A percentile compares a stretch with the other conserved stretches of the same genome.
phyloP scores from a whole-genome alignment of 1,140 invertebrate genomes.

The Catajapyx aquilonaris region DNA sequence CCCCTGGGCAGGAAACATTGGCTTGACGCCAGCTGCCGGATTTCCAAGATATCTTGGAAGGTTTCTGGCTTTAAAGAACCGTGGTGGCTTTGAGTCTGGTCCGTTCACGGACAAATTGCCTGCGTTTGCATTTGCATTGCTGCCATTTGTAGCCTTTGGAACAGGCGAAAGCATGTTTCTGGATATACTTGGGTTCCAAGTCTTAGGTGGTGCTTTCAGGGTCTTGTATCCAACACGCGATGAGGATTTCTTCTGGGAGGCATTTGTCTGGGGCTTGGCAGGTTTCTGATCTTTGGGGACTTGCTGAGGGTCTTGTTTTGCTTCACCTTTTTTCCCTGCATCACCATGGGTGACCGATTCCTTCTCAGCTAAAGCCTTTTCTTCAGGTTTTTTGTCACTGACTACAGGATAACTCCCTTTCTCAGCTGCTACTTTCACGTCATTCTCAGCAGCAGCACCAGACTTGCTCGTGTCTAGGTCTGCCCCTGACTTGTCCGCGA shows the following conservation, averaged over 20 bases:
- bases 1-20: slow-evolving; percentile 28
- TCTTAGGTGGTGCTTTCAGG: slow-evolving; percentile 28
- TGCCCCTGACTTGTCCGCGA: no score
- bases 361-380: neutral
- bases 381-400: neutral
- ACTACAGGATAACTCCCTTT: neutral
- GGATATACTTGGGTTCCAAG: slow-evolving; percentile 33
- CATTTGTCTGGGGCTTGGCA: no score
- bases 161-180: slow-evolving; percentile 22
- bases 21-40: slow-evolving; percentile 34
- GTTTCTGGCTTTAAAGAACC: slow-evolving; percentile 35
- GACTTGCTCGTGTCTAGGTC: no score
- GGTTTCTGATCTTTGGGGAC: no score
- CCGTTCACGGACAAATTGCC: slow-evolving; percentile 16
- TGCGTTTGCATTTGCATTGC: neutral
- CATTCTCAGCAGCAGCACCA: no score
- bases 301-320: neutral
- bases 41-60: slow-evolving; percentile 34
- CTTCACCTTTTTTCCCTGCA: neutral
- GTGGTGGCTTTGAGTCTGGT: slow-evolving; percentile 30
- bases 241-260: slow-evolving; percentile 12
- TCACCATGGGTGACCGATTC: neutral
- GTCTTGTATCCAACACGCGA: slow-evolving; percentile 29
- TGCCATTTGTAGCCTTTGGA: neutral
- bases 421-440: no score